Evolutionary conservation across 2,888 invertebrate genomes (phyloP), one percentile per base, ranked within the genome.

Genomic region (Eilema caniola): DNA sequence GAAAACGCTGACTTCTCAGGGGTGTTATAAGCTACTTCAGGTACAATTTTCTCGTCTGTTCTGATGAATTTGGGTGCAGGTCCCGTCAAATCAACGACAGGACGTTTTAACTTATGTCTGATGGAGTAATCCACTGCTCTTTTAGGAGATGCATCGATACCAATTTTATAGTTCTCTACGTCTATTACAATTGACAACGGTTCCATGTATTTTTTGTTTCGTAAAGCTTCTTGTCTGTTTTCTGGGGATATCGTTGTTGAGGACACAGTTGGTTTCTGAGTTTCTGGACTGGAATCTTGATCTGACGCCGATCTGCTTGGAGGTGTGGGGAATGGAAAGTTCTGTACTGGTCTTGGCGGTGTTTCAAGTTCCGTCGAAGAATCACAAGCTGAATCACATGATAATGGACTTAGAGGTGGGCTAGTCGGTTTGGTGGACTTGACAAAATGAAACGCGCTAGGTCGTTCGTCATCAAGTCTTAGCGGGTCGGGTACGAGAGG

Each of bases 391-490:
- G 97, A 97, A 62, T 96, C 96, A 61, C 97, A 97, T 0, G 97
- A 97, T 24, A 97, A 90, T 0, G 97, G 97, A 82, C 97, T 97
- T 20, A 97, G 85, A 0, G 97, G 96, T 0, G 97, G 97, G 85
- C 97, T 97, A 72, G 96, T 95, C 0, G 95, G 93, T 83, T 92
- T 92, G 0, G 90, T 91, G 1, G 93, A 86, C 75, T 85, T 89
- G 56, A 95, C 94, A 78, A 88, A 94, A 73, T 94, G 94, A 77
- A 95, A 95, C 0, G 95, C 95, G 76, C 95, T 95, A 0, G 91
- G 93, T 83, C 95, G 81, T 70, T 95, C 93, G 69, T 91, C 92
- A 47, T 94, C 95, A n/a, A 94, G 77, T 61, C 95, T 85, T 28
- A 95, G 70, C 0, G 95, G 94, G 70, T 95, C 95, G 95, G 97